phyloP scores from a whole-genome alignment of 1,140 invertebrate genomes.

The Sycobia sp. region DNA sequence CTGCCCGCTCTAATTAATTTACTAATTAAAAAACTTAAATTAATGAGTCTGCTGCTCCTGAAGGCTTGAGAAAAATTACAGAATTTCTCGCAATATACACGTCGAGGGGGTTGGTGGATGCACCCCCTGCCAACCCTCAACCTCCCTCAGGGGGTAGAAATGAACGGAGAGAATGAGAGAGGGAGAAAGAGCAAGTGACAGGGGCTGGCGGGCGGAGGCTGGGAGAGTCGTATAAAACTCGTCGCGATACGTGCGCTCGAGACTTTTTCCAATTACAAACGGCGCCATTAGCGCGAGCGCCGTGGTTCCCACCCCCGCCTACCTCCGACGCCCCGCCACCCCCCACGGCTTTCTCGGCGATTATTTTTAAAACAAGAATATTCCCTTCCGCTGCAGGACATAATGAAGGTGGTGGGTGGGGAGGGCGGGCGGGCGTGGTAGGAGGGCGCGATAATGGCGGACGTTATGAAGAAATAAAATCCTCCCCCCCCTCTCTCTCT shows the following conservation, averaged over 20 bases:
- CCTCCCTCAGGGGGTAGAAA: no score
- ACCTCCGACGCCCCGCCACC: not conserved
- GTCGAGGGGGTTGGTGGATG: not conserved
- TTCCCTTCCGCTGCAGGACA: conserved; percentile 50
- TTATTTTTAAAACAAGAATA: conserved; percentile 58
- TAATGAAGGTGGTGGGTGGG: no score
- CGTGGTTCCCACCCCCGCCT: not conserved
- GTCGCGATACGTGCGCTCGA: conserved; percentile 42
- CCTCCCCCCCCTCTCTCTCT: conserved; percentile 45
- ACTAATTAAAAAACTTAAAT: conserved; percentile 36
- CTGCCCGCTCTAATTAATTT: conserved; percentile 31
- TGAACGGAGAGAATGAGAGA: not conserved
- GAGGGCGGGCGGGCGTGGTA: conserved; percentile 44
- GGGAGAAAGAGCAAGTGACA: conserved; percentile 15
- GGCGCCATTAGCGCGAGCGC: conserved; percentile 49
- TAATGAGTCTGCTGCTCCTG: conserved; percentile 30
- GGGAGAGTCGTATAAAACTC: conserved; percentile 35
- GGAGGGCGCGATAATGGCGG: conserved; percentile 59
- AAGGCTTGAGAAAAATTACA: conserved; percentile 31
- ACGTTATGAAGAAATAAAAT: conserved; percentile 62
- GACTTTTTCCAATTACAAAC: conserved; percentile 58
- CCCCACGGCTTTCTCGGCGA: conserved; percentile 24
- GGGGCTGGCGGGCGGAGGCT: not conserved
- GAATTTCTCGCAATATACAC: conserved; percentile 26
- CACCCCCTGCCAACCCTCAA: no score